A percentile compares a stretch with the other conserved stretches of the same genome.
These are phyloP conservation scores for Oryzias celebensis DNA, from an alignment of 2,113 vertebrate species.

Conservation along the genomic window DNA sequence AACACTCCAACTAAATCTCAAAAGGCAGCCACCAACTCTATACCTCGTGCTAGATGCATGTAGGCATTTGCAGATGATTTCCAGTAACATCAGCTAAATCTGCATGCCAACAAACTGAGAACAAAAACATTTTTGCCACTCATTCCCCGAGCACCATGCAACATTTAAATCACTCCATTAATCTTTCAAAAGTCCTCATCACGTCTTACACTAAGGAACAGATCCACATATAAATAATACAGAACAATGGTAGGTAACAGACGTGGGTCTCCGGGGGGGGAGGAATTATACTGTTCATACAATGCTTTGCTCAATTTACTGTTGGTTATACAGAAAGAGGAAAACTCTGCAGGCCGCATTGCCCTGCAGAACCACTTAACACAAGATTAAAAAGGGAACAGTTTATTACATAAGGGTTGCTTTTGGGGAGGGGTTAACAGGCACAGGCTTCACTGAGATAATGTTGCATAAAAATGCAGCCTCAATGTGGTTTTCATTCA, in stretches of 20 bases:
- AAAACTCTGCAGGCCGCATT: conserved; percentile 30
- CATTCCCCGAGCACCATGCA: conserved; percentile 44
- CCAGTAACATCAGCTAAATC: conserved; percentile 8
- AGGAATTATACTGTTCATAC: conserved; percentile 10
- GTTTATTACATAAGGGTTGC: conserved; percentile 56
- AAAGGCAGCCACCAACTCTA: neutral
- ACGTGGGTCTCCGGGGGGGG: conserved; percentile 26
- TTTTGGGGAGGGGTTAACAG: conserved; percentile 49
- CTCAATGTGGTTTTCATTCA: conserved; percentile 19
- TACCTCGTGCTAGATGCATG: neutral
- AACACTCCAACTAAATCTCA: conserved; percentile 8
- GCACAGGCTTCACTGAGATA: conserved; percentile 41
- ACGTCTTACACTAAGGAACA: conserved; percentile 52
- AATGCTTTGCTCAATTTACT: conserved; percentile 33
- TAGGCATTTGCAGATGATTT: conserved; percentile 13
- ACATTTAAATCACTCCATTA: conserved; percentile 50
- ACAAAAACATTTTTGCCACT: conserved; percentile 25
- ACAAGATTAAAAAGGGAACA: conserved; percentile 43
- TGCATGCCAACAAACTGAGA: conserved; percentile 12
- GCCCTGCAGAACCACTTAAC: conserved; percentile 49
- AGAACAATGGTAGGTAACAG: conserved; percentile 45
- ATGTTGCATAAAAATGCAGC: conserved; percentile 42
- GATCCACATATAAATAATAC: conserved; percentile 55
- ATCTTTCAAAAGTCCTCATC: conserved; percentile 54
- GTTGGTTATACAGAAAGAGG: conserved; percentile 25